phyloP scores from a whole-genome alignment of 2,113 vertebrate species.

The Pholis gunnellus region DNA sequence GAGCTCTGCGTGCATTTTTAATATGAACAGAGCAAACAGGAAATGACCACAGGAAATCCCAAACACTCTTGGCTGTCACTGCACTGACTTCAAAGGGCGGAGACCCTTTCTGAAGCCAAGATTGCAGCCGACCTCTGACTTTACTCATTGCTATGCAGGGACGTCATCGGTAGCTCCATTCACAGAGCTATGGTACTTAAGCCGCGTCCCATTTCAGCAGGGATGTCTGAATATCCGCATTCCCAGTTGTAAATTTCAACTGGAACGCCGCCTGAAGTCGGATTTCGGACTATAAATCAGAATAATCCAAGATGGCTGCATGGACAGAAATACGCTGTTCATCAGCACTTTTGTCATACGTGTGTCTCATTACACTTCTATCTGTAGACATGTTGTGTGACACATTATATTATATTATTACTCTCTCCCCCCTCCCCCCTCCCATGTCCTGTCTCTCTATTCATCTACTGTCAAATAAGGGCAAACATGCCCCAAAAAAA shows the following conservation, averaged over 20 bases:
- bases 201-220: too few species aligned
- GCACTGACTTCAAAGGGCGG: constrained; percentile 29
- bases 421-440: too few species aligned
- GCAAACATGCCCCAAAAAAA: not conserved
- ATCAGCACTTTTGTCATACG: not conserved
- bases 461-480: not conserved
- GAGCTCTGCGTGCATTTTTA: constrained; percentile 52
- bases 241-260: too few species aligned
- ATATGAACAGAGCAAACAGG: constrained; percentile 52
- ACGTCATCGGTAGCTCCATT: constrained; percentile 10
- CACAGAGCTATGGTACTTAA: not conserved
- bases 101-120: constrained; percentile 20
- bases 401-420: not conserved
- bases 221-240: too few species aligned
- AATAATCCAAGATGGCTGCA: not conserved
- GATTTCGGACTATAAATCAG: not conserved
- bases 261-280: not conserved
- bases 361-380: not conserved
- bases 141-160: not conserved
- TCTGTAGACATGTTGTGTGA: not conserved
- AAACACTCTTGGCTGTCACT: not conserved
- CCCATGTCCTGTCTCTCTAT: not conserved
- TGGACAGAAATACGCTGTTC: not conserved
- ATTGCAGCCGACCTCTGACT: not conserved
- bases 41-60: constrained; percentile 38